Conservation (phyloP, 1,140 invertebrate species). For the Saccostrea glomerata region DNA sequence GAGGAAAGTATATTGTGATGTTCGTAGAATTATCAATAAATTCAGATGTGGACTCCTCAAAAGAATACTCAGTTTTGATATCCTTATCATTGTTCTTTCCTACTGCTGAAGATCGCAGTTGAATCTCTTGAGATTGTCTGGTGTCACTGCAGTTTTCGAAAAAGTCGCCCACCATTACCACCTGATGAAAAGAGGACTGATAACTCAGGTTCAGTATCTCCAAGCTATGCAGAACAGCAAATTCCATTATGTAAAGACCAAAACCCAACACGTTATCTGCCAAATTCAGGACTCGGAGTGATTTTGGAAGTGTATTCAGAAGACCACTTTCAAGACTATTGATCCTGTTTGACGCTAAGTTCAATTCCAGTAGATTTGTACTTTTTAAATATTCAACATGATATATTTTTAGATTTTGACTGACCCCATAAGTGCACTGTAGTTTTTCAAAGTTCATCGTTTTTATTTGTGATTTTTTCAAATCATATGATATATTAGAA, state of each 20-base stretch:
- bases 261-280: conserved; percentile 1
- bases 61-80: background rate
- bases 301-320: background rate
- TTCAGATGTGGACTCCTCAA: background rate
- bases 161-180: background rate
- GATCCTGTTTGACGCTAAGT: background rate
- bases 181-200: background rate
- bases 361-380: background rate
- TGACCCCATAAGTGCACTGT: background rate
- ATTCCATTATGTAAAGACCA: background rate
- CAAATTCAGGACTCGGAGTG: background rate
- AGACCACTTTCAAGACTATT: background rate
- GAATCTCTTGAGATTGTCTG: background rate
- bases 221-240: background rate
- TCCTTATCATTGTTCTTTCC: background rate
- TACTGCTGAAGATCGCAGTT: background rate
- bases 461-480: background rate
- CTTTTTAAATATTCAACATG: background rate
- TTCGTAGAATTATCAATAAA: background rate
- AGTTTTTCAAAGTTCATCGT: background rate
- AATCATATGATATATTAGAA: background rate
- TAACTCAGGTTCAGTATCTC: background rate
- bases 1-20: background rate
- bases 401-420: background rate
- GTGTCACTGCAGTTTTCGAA: background rate